Base-by-base conservation (phyloP, 2,797 vertebrate genomes). In the Meda fulgida region DNA sequence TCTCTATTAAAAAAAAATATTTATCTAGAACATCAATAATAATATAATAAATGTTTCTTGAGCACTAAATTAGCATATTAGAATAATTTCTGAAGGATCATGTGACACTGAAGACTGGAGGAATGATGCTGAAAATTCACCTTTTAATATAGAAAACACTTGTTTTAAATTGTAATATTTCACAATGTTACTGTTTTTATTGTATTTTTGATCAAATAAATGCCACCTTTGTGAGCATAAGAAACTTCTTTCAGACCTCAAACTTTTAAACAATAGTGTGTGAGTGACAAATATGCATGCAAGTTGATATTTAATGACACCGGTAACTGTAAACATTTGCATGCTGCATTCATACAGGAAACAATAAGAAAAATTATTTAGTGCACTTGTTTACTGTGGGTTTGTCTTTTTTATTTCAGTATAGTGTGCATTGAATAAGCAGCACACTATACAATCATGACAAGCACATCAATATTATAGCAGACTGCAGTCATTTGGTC, bases 401-500 rank as follows among this genome's bases (percentile, higher is more conserved):
- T 58, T 77, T 70, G 46, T 2, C 38, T 19, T 80, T 65, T 58
- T 60, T 58, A 29, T 21, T 71, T 71, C 10, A 71, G 16, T 43
- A 71, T 21, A 43, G 10, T 10, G 7, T 80, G 31, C 51, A 14
- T 0, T 69, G 21, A 69, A 69, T 36, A 69, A 26, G 31, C 65
- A 26, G 46, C 65, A 53, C 40, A 16, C 29, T 80, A 40, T 51
- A 46, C 31, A 79, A 48, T 79, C 60, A 63, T 48, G 40, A 48
- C 63, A 67, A 36, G 76, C 76, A 43, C n/a, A 78, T 69, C 21
- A 18, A 53, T 13, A 80, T 38, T 36, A 53, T 16, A 38, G 31
- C 46, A 80, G 26, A 51, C 63, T 53, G 51, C 34, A n/a, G 43
- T 69, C 43, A 36, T 80, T 48, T 69, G 78, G 46, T 53, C 65